These are phyloP conservation scores for Pseudonaja textilis DNA, from an alignment of 2,113 vertebrate species.

Conservation along the genomic window DNA sequence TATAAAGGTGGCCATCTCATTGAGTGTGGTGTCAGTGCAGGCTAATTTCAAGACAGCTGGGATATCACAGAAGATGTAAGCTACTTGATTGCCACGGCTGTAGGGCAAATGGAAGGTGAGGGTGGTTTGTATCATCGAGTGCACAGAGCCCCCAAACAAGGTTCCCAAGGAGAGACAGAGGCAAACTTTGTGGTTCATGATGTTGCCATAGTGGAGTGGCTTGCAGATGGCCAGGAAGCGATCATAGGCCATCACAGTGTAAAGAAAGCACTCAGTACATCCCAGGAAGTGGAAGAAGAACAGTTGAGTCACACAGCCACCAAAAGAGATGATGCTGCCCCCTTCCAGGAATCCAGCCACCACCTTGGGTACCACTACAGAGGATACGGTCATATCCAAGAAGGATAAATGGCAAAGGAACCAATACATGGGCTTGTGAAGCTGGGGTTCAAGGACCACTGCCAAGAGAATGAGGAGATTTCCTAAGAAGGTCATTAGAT, in stretches of 20 bases:
- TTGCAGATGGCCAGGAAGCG: slow-evolving; percentile 64
- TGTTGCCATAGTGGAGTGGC: slow-evolving; percentile 57
- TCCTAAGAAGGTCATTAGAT: slow-evolving; percentile 52
- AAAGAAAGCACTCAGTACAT: slow-evolving; percentile 65
- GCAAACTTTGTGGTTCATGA: slow-evolving; percentile 55
- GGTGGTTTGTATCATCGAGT: slow-evolving; percentile 64
- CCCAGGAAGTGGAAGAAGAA: slow-evolving; percentile 67
- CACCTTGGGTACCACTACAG: slow-evolving; percentile 64
- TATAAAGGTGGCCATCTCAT: slow-evolving; percentile 59
- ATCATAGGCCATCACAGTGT: slow-evolving; percentile 66
- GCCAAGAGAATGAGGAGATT: slow-evolving; percentile 65
- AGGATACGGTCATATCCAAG: slow-evolving; percentile 63
- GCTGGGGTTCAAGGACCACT: slow-evolving; percentile 37
- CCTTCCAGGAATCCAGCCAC: slow-evolving; percentile 57
- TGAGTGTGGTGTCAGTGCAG: slow-evolving; percentile 58
- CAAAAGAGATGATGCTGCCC: slow-evolving; percentile 55
- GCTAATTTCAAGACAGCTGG: slow-evolving; percentile 58
- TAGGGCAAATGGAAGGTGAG: slow-evolving; percentile 60
- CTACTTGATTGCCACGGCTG: slow-evolving; percentile 50
- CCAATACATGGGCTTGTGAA: slow-evolving; percentile 65
- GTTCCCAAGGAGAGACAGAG: slow-evolving; percentile 56
- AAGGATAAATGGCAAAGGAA: slow-evolving; percentile 64
- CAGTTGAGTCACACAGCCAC: slow-evolving; percentile 58
- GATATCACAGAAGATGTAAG: slow-evolving; percentile 66
- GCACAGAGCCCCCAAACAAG: slow-evolving; percentile 59